Evolutionary conservation across 2,888 invertebrate species (phyloP).

Genomic region (Dendrolimus houi): DNA sequence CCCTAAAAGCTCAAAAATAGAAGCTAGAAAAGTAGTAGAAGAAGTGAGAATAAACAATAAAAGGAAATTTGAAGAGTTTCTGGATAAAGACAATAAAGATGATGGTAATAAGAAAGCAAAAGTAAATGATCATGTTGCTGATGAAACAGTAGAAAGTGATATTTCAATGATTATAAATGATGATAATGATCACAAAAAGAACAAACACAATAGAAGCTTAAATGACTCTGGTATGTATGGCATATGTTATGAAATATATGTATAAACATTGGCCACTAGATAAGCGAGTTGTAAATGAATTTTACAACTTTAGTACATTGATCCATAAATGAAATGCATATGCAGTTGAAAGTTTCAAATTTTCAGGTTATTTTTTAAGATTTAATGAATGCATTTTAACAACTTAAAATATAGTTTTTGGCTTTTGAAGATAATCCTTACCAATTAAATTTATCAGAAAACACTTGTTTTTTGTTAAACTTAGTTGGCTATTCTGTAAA

Average conservation of each 20-base stretch:
- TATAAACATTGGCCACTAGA: no score
- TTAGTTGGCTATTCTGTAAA: no score
- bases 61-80: constrained; percentile 44
- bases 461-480: no score
- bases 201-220: constrained; percentile 39
- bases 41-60: constrained; percentile 29
- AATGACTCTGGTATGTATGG: constrained; percentile 52
- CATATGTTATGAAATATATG: neutral
- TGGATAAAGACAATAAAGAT: constrained; percentile 20
- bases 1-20: constrained; percentile 8
- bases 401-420: no score
- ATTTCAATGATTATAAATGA: constrained; percentile 13
- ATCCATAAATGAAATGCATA: no score
- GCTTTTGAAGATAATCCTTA: no score
- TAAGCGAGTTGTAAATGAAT: no score
- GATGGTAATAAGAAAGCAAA: constrained; percentile 1
- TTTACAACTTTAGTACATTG: no score
- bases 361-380: no score
- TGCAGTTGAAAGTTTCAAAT: no score
- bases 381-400: no score
- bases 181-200: constrained; percentile 17
- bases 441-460: no score
- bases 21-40: constrained; percentile 18
- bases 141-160: constrained; percentile 12
- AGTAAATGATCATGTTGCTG: constrained; percentile 6